Evolutionary conservation across 2,113 vertebrate species (phyloP).

Genomic region (Fukomys damarensis): DNA sequence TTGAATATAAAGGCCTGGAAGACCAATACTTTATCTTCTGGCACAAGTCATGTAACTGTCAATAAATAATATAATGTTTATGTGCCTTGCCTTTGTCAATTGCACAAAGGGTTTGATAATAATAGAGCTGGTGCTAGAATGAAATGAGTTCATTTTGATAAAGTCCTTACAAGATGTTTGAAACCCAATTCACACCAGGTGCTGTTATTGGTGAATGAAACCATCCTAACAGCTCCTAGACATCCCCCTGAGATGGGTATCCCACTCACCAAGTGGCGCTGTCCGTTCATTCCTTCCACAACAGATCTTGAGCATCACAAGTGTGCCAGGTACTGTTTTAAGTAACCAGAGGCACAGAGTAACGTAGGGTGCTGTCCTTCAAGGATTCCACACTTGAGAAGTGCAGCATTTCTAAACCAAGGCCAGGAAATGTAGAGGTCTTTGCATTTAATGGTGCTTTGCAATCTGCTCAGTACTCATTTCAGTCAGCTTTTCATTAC

Average conservation of each 20-base stretch:
- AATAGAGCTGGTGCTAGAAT: neutral
- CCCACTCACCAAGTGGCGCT: neutral
- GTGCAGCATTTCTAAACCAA: neutral
- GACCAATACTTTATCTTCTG: neutral
- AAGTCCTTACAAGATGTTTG: neutral
- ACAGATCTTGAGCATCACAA: neutral
- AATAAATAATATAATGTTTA: neutral
- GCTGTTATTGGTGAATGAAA: conserved; percentile 11
- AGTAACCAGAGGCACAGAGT: neutral
- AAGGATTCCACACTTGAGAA: neutral
- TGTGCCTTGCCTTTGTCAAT: neutral
- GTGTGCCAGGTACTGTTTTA: neutral
- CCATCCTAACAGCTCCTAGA: neutral
- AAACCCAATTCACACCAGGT: neutral
- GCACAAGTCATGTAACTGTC: neutral
- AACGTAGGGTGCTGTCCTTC: neutral
- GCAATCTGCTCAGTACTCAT: neutral
- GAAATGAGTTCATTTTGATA: neutral
- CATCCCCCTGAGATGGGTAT: too few relatives aligned
- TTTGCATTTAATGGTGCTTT: neutral
- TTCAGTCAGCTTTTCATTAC: neutral
- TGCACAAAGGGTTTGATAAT: neutral
- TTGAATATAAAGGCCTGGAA: neutral
- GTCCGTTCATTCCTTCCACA: neutral
- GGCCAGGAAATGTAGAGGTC: neutral